These are phyloP conservation scores for Acromyrmex echinatior DNA, from an alignment of 1,140 invertebrate species.

Conservation along the genomic window DNA sequence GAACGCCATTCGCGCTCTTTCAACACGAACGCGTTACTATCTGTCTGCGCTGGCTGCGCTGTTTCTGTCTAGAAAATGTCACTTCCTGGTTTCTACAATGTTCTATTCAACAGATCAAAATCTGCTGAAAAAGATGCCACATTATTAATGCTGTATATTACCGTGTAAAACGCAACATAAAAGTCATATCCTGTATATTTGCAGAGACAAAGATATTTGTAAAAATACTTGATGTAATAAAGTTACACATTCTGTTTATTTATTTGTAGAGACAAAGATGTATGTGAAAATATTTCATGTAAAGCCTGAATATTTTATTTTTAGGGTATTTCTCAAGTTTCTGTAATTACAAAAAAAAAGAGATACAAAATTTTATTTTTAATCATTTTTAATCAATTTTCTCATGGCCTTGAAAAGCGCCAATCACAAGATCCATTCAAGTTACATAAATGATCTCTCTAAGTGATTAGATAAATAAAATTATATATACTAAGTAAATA, in stretches of 20 bases:
- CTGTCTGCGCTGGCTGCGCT: not conserved
- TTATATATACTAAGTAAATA: not conserved
- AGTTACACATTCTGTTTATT: not conserved
- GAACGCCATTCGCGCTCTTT: constrained; percentile 1
- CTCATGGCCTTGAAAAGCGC: not conserved
- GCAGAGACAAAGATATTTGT: not conserved
- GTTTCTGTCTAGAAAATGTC: not conserved
- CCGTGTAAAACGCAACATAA: not conserved
- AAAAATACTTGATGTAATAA: not conserved
- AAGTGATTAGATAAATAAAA: not conserved
- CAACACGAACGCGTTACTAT: not conserved
- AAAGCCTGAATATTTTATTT: not conserved
- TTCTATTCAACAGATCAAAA: not conserved
- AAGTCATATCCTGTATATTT: not conserved
- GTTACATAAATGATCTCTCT: constrained; percentile 29
- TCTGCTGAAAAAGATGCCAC: not conserved
- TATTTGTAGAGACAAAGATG: not conserved
- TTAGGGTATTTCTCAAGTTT: not conserved
- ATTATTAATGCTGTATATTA: not conserved
- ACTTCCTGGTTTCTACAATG: constrained; percentile 45
- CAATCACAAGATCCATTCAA: not conserved
- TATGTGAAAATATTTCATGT: not conserved
- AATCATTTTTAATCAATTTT: not conserved
- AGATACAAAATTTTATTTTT: not conserved
- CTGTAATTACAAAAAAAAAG: not conserved